These are phyloP conservation scores for Allobates femoralis DNA, from an alignment of 2,797 vertebrate genomes.

Conservation along the genomic window DNA sequence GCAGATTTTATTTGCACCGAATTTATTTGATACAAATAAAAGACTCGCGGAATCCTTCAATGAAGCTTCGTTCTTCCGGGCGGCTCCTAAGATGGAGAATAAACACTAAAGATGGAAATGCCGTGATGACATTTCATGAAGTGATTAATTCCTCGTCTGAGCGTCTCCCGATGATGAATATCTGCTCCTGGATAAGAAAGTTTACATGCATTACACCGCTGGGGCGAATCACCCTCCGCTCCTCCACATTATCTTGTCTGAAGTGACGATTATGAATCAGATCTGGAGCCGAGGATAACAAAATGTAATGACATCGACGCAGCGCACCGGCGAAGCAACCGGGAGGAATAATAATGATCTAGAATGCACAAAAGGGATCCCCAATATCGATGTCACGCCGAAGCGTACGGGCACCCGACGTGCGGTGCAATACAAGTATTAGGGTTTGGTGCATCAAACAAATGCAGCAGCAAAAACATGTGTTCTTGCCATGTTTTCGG, in stretches of 20 bases:
- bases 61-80: not conserved
- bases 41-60: no score
- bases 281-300: not conserved
- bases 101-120: not conserved
- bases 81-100: constrained; percentile 14
- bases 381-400: no score
- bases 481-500: no score
- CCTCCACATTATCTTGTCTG: constrained; percentile 43
- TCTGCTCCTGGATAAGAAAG: constrained; percentile 62
- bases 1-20: no score
- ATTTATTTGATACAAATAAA: no score
- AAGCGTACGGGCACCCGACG: no score
- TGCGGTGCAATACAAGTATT: no score
- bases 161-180: constrained; percentile 57
- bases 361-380: no score
- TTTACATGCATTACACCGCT: constrained; percentile 31
- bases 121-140: constrained; percentile 33
- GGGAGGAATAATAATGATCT: not conserved
- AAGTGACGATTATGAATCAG: constrained; percentile 53
- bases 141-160: constrained; percentile 25
- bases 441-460: no score
- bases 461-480: no score
- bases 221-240: constrained; percentile 56
- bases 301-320: constrained; percentile 18
- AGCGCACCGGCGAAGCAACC: not conserved